A percentile compares a stretch with the other conserved stretches of the same genome.
phyloP scores from a whole-genome alignment of 92 coral and sea anemone genomes.

The Meandrina meandrites region DNA sequence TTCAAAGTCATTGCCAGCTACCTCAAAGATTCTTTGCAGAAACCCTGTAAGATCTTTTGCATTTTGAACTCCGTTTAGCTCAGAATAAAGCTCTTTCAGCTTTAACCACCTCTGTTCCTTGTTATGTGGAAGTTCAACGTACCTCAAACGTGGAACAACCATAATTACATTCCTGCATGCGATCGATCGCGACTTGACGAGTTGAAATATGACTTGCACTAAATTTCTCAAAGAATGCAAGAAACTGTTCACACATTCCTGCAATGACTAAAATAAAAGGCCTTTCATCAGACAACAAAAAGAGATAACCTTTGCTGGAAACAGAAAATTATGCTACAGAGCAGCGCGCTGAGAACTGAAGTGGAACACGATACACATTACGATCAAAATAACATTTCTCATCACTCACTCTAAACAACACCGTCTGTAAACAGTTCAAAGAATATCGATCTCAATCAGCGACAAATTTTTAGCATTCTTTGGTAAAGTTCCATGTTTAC shows the following conservation, averaged over 20 bases:
- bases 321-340: neutral
- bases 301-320: neutral
- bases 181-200: constrained; percentile 10
- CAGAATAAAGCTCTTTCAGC: constrained; percentile 62
- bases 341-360: neutral
- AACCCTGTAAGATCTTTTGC: constrained; percentile 32
- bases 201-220: neutral
- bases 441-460: neutral
- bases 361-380: neutral
- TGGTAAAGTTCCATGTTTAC: neutral
- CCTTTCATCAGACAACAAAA: neutral
- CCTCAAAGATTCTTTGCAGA: constrained; percentile 55
- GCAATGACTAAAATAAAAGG: neutral
- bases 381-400: constrained; percentile 24
- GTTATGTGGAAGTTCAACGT: constrained; percentile 56
- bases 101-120: constrained; percentile 58
- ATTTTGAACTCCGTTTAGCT: constrained; percentile 38
- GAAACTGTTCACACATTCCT: neutral
- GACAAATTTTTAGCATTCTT: neutral
- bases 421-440: neutral
- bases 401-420: neutral
- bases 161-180: neutral
- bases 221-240: neutral
- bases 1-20: constrained; percentile 53
- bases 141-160: constrained; percentile 10